Percentiles rank a stretch among this genome's conserved stretches.
Conservation (phyloP, 2,888 invertebrate species). For the Acronicta psi region DNA sequence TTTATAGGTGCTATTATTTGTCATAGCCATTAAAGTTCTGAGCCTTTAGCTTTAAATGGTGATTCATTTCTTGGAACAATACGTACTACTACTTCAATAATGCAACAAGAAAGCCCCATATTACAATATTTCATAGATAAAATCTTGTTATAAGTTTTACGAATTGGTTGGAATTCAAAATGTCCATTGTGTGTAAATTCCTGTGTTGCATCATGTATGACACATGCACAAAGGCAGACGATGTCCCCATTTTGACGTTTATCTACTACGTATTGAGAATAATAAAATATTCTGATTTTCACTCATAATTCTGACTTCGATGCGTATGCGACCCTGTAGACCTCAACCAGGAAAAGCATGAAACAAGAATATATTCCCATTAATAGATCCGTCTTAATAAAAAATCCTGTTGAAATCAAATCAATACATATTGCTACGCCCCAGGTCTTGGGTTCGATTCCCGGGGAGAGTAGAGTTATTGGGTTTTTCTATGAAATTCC, state of each 20-base stretch:
- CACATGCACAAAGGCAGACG: slow-evolving; percentile 15
- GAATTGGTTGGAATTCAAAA: slow-evolving; percentile 29
- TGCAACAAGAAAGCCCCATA: slow-evolving; percentile 22
- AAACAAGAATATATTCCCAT: too few relatives aligned
- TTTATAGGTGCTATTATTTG: too few relatives aligned
- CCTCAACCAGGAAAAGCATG: too few relatives aligned
- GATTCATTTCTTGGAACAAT: neutral
- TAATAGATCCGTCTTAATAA: too few relatives aligned
- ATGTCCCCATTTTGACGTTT: slow-evolving; percentile 19
- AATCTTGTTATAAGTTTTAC: slow-evolving; percentile 20
- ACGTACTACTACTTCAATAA: slow-evolving; percentile 1
- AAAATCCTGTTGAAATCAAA: too few relatives aligned
- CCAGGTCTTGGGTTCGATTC: too few relatives aligned
- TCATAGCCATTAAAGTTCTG: too few relatives aligned
- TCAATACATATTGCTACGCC: too few relatives aligned
- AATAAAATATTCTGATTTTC: slow-evolving; percentile 16
- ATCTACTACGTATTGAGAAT: slow-evolving; percentile 21
- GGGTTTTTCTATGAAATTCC: too few relatives aligned
- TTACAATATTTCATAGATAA: slow-evolving; percentile 17
- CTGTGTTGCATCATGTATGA: slow-evolving; percentile 26
- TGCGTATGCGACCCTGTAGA: too few relatives aligned
- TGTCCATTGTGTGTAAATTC: slow-evolving; percentile 42
- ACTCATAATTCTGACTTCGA: too few relatives aligned
- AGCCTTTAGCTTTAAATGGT: neutral
- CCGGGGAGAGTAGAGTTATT: too few relatives aligned